Conservation (phyloP, 2,113 vertebrate genomes). For the Melanocharis versteri region DNA sequence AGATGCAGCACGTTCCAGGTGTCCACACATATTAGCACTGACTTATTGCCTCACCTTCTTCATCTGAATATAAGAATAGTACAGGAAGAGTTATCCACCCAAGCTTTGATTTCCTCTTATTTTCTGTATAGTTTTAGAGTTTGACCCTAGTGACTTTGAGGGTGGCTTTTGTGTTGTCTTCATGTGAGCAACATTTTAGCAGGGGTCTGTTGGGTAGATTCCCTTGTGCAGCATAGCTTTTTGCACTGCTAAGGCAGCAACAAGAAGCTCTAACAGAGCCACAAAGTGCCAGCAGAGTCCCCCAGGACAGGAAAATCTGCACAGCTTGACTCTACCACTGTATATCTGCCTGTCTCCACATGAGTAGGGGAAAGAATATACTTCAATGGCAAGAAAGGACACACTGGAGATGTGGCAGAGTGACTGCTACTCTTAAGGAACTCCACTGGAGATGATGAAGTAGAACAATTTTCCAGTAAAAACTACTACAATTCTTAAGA, state of each 20-base stretch:
- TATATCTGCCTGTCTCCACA: neutral
- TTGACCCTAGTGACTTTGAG: constrained; percentile 31
- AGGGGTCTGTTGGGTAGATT: neutral
- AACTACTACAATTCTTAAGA: neutral
- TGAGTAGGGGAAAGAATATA: neutral
- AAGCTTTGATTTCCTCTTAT: neutral
- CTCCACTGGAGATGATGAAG: neutral
- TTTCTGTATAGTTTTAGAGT: neutral
- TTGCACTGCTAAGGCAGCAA: constrained; percentile 21
- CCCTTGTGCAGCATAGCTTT: constrained; percentile 6
- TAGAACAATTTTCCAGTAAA: neutral
- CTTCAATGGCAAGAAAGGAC: neutral
- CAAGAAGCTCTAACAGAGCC: neutral
- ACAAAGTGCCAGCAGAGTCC: neutral
- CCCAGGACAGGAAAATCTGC: neutral
- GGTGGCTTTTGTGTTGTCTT: neutral
- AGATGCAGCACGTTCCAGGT: constrained; percentile 29
- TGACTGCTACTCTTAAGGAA: neutral
- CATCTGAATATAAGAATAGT: neutral
- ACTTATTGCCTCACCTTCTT: constrained; percentile 38
- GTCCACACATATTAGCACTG: neutral
- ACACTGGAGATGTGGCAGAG: neutral
- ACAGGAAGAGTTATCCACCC: neutral
- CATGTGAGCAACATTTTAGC: neutral
- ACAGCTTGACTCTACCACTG: neutral